A percentile compares a stretch with the other conserved stretches of the same genome.
Evolutionary conservation across 2,113 vertebrate species (phyloP).

Genomic region (Leucosticte australis): DNA sequence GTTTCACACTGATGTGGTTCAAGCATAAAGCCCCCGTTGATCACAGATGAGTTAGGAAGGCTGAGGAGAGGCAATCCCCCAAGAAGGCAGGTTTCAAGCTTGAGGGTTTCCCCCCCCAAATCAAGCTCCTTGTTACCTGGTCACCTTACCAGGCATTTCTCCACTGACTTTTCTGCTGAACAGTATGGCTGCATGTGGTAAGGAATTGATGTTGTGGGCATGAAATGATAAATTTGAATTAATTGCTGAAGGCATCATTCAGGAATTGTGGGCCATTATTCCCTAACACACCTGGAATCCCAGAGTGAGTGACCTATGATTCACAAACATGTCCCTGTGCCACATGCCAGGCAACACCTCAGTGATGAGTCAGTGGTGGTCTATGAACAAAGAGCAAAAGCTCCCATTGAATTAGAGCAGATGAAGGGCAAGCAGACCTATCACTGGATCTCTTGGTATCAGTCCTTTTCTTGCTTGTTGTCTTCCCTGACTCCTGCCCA

Average conservation of each 20-base stretch:
- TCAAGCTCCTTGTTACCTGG: not conserved
- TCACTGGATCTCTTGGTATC: not conserved
- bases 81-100: not conserved
- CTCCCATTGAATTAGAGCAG: not conserved
- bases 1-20: not conserved
- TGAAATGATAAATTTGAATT: not conserved
- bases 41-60: not conserved
- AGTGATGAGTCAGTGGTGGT: not conserved
- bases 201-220: not conserved
- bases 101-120: rapidly evolving
- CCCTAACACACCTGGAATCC: not conserved
- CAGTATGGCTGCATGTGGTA: not conserved
- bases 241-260: not conserved
- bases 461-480: not conserved
- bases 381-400: not conserved
- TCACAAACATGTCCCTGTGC: not conserved
- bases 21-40: not conserved
- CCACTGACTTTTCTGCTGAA: not conserved
- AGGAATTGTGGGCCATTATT: not conserved
- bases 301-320: not conserved
- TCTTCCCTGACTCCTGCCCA: not conserved
- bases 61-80: not conserved
- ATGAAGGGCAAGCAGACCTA: not conserved
- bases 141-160: not conserved
- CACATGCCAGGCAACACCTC: not conserved